Evolutionary conservation across 2,113 vertebrate species (phyloP).

Genomic region (Aythya baeri): DNA sequence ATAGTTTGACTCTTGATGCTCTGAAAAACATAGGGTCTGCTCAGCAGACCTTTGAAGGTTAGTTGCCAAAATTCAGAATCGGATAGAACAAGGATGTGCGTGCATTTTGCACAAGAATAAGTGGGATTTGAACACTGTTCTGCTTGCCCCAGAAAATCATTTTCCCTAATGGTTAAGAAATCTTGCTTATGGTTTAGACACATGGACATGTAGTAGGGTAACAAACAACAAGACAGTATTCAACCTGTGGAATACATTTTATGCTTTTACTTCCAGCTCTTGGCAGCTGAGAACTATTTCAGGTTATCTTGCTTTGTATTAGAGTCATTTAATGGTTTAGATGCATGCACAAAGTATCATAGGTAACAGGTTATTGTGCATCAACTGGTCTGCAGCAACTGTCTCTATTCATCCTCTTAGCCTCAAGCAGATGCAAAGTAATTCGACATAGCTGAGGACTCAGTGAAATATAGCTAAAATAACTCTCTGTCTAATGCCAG

Average conservation of each 20-base stretch:
- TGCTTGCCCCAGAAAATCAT: background rate
- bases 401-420: background rate
- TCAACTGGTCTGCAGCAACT: background rate
- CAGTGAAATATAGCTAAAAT: background rate
- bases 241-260: accelerated
- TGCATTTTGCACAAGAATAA: background rate
- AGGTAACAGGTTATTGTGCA: background rate
- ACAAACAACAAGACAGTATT: background rate
- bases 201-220: background rate
- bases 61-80: background rate
- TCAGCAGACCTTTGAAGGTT: background rate
- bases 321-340: background rate
- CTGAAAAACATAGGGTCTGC: background rate
- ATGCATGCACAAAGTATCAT: background rate
- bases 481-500: background rate
- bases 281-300: background rate
- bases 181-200: background rate
- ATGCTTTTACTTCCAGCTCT: background rate
- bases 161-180: background rate
- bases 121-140: background rate
- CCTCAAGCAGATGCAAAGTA: background rate
- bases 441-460: background rate
- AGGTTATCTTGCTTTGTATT: background rate
- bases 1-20: background rate
- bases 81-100: background rate